Base-by-base conservation (phyloP, 2,888 invertebrate species). In the Oligia latruncula region DNA sequence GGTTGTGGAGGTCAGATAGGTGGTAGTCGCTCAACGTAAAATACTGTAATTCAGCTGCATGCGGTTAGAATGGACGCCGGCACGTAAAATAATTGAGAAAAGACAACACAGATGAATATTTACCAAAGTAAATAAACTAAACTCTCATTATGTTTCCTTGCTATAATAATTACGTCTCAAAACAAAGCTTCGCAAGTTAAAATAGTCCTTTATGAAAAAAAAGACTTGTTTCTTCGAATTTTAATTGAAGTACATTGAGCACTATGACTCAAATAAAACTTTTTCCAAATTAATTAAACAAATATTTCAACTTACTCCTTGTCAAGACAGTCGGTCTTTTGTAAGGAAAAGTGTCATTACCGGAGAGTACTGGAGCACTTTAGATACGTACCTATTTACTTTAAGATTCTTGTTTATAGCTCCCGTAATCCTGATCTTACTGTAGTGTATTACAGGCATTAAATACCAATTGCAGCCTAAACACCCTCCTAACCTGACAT, bases 281-380 rank as follows among this genome's bases (percentile, higher is more conserved):
- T 86, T 40, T 29, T 29, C 20, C 71, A 66, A 83, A 71, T 83
- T 83, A 73, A 82, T 86, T 86, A 71, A 83, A 82, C 66, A 82
- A 83, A 86, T 86, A 71, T 77, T 74, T 86, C 52, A 71, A 71
- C 20, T 86, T 67, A 46, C 40, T 52, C 52, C 52, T 68, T 72
- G 58, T 65, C 67, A 29, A n/a, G 64, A 67, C 83, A 77, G 49
- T 60, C 40, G 20, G 60, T 66, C 23, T 35, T 71, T 74, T 52
- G 66, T 64, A 43, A 70, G 40, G 55, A 55, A 62, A 70, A 70
- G n/a, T 76, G 46, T 82, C 66, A 65, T 68, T 70, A 52, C 55
- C 43, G 46, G 62, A 64, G 23, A 43, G 52, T 60, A 55, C 40
- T 49, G 5, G 1, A 70, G 40, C 17, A n/a, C 46, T 72, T 74